phyloP scores from a whole-genome alignment of 2,888 invertebrate genomes.

The Oligia strigilis region DNA sequence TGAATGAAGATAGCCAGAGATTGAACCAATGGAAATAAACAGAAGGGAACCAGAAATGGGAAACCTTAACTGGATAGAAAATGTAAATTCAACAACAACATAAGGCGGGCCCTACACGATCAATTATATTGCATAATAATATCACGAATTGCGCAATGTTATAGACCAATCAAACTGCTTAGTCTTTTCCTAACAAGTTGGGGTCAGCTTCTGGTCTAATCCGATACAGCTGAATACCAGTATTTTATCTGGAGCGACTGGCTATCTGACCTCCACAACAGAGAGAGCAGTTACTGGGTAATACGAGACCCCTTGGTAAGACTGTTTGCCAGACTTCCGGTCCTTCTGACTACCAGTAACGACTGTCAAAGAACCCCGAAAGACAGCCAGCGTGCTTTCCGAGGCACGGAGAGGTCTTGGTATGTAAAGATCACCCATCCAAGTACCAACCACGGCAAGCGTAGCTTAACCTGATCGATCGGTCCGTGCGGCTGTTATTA shows the following conservation, averaged over 20 bases:
- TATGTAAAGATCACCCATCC: not conserved
- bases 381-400: not conserved
- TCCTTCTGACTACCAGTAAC: too few species aligned
- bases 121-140: not conserved
- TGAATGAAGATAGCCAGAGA: constrained; percentile 8
- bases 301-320: too few species aligned
- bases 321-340: too few species aligned
- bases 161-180: too few species aligned
- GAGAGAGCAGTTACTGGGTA: too few species aligned
- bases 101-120: not conserved
- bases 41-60: not conserved
- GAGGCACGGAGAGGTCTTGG: not conserved
- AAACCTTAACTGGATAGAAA: not conserved
- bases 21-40: not conserved
- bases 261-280: too few species aligned
- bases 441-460: not conserved
- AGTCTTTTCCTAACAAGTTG: too few species aligned
- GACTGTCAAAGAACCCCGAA: not conserved
- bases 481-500: not conserved
- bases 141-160: too few species aligned
- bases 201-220: too few species aligned
- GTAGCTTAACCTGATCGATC: not conserved
- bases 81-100: not conserved
- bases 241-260: too few species aligned
- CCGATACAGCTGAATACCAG: too few species aligned